phyloP scores from a whole-genome alignment of 2,888 invertebrate genomes.

The Calameuta filiformis region DNA sequence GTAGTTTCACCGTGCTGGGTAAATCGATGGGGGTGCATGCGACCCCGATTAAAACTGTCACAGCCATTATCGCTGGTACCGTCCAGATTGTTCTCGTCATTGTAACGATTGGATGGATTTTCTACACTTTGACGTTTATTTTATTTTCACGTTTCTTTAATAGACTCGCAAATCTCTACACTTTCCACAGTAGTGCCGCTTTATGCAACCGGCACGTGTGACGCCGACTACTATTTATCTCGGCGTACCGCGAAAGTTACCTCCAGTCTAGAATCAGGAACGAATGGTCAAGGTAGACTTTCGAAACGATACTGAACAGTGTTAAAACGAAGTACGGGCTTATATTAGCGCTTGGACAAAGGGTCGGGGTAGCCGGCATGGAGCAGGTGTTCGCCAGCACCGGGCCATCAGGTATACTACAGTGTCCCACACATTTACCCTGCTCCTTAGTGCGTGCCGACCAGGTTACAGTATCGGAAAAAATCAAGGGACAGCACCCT shows the following conservation, averaged over 20 bases:
- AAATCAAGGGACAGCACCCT: too few relatives aligned
- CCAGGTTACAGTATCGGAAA: background rate
- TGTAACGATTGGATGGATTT: background rate
- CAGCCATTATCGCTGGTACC: background rate
- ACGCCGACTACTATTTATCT: background rate
- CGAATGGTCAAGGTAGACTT: background rate
- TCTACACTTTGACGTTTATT: background rate
- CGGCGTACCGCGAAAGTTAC: conserved; percentile 2
- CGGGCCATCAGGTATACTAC: conserved; percentile 54
- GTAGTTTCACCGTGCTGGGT: conserved; percentile 65
- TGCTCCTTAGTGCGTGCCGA: conserved; percentile 26
- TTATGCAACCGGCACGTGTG: background rate
- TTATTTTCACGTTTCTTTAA: background rate
- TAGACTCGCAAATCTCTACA: background rate
- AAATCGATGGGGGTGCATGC: conserved; percentile 46
- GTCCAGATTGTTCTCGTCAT: background rate
- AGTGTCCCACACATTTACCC: conserved; percentile 27
- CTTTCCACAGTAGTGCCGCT: background rate
- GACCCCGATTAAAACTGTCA: conserved; percentile 20
- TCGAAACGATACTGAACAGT: conserved; percentile 5
- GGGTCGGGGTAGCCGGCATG: conserved; percentile 39
- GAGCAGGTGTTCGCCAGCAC: conserved; percentile 61
- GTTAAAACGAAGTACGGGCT: conserved; percentile 42
- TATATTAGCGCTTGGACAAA: conserved; percentile 56
- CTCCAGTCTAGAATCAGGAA: background rate